Evolutionary conservation across 1,140 invertebrate genomes (phyloP).

Genomic region (Eumaeus atala): DNA sequence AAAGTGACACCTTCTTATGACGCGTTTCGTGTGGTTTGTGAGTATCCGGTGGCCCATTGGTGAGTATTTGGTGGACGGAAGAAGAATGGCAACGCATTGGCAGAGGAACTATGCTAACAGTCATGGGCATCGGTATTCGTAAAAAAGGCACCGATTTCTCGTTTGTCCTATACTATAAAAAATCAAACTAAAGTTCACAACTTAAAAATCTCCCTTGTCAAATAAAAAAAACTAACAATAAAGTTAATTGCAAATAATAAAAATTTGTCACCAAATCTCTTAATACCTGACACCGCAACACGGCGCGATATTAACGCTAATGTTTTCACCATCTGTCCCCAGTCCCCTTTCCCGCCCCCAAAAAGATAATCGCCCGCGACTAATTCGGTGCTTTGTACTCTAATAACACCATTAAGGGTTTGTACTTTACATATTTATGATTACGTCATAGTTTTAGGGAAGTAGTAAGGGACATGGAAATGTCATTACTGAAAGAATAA

Average conservation of each 20-base stretch:
- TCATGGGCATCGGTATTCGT: too few relatives aligned
- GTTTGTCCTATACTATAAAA: too few relatives aligned
- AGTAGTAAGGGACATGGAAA: neutral
- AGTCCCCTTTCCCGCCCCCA: constrained; percentile 10
- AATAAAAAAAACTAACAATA: constrained; percentile 2
- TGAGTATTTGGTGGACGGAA: too few relatives aligned
- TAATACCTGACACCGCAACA: constrained; percentile 29
- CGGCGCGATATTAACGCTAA: constrained; percentile 29
- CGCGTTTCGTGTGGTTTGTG: too few relatives aligned
- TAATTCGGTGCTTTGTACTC: constrained; percentile 26
- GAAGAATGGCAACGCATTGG: too few relatives aligned
- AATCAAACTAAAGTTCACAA: too few relatives aligned
- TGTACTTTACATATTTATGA: neutral
- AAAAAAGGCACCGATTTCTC: too few relatives aligned
- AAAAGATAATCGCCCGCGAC: constrained; percentile 36
- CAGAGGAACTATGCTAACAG: too few relatives aligned
- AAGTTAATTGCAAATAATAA: neutral
- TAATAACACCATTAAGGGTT: constrained; percentile 2
- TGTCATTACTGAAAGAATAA: neutral
- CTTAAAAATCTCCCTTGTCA: neutral
- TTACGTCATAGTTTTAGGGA: neutral
- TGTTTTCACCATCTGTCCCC: constrained; percentile 37
- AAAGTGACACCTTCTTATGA: too few relatives aligned
- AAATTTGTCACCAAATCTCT: constrained; percentile 25
- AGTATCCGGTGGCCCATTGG: too few relatives aligned